phyloP scores from a whole-genome alignment of 2,888 invertebrate genomes.

The Gortyna flavago region DNA sequence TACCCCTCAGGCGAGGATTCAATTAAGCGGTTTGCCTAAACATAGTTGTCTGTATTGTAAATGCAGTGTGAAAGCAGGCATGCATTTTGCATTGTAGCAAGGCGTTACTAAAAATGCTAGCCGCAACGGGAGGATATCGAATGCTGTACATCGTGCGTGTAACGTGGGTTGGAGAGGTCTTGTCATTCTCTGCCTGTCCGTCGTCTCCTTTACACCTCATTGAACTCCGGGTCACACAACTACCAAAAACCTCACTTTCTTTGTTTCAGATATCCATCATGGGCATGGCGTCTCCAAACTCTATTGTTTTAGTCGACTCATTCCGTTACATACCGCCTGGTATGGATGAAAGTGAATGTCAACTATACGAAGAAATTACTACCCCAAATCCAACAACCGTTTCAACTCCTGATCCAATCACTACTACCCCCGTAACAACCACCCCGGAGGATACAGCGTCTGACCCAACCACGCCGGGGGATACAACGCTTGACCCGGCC shows the following conservation, averaged over 20 bases:
- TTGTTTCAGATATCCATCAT: slow-evolving; percentile 76
- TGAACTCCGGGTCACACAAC: not conserved
- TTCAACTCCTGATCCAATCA: no score
- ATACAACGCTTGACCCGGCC: no score
- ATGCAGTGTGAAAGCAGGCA: not conserved
- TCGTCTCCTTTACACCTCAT: not conserved
- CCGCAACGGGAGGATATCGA: not conserved
- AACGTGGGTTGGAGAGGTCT: not conserved
- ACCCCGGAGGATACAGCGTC: no score
- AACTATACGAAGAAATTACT: slow-evolving; percentile 65
- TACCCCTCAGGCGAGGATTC: no score
- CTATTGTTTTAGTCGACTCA: slow-evolving; percentile 76
- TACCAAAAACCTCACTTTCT: slow-evolving; percentile 18
- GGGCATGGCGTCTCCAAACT: slow-evolving; percentile 67
- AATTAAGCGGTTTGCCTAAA: no score
- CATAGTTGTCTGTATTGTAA: not conserved
- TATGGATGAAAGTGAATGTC: slow-evolving; percentile 67
- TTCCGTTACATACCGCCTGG: slow-evolving; percentile 75
- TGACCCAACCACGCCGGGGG: no score
- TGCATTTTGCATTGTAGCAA: not conserved
- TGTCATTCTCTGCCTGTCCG: not conserved
- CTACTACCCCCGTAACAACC: no score
- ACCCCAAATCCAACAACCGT: not conserved
- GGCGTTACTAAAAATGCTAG: not conserved
- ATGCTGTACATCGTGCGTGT: not conserved